Evolutionary conservation across 2,888 invertebrate species (phyloP).

Genomic region (Patella caerulea): DNA sequence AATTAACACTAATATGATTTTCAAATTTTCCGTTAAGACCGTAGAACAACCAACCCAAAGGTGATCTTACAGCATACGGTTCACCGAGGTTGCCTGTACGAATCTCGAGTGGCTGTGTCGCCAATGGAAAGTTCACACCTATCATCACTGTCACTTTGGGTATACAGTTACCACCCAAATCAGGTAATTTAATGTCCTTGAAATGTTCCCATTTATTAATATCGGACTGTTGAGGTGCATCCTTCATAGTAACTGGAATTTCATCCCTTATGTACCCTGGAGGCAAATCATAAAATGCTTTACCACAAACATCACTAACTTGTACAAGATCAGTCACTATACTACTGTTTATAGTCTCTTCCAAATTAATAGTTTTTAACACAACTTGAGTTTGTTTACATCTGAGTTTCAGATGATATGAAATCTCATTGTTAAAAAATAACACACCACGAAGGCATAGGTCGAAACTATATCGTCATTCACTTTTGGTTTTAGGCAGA

Average conservation of each 20-base stretch:
- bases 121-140: conserved; percentile 10
- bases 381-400: neutral
- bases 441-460: neutral
- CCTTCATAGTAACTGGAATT: neutral
- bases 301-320: neutral
- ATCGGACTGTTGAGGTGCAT: neutral
- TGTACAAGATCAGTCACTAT: neutral
- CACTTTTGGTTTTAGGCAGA: neutral
- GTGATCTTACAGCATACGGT: conserved; percentile 27
- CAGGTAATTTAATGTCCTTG: neutral
- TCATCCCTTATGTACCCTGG: neutral
- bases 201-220: conserved; percentile 15
- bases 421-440: neutral
- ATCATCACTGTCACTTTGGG: conserved; percentile 2
- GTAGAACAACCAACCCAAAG: conserved; percentile 30
- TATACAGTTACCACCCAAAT: neutral
- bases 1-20: conserved; percentile 1
- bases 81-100: conserved; percentile 8
- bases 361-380: neutral
- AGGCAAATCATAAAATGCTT: neutral
- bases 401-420: neutral
- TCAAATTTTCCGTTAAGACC: conserved; percentile 13
- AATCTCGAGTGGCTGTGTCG: neutral
- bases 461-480: neutral
- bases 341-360: neutral